Percentiles rank a stretch among this genome's conserved stretches.
Conservation (phyloP, 1,140 invertebrate species). For the Andricus grossulariae region DNA sequence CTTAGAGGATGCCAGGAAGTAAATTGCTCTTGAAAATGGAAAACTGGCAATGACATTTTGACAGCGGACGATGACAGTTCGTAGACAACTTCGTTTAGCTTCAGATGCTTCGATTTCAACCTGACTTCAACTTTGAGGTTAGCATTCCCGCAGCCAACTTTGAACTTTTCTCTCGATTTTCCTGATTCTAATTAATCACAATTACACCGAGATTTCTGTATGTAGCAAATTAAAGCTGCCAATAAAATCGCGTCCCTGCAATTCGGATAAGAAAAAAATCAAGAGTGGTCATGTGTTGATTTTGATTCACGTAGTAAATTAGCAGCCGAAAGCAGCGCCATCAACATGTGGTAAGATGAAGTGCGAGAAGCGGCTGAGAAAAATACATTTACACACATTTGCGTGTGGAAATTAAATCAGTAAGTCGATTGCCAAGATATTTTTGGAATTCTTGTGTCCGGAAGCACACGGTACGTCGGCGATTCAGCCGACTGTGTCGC, state of each 20-base stretch:
- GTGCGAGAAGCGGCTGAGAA: constrained; percentile 46
- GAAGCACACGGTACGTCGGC: constrained; percentile 2
- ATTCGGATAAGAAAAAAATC: background rate
- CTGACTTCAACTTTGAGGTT: background rate
- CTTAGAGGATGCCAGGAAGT: background rate
- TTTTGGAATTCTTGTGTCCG: constrained; percentile 31
- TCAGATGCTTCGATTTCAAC: background rate
- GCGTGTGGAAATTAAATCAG: constrained; percentile 58
- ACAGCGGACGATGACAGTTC: constrained; percentile 39
- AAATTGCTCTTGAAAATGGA: background rate
- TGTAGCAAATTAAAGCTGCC: too few species aligned
- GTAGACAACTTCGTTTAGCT: constrained; percentile 11
- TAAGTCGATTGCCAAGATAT: constrained; percentile 36
- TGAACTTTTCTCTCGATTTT: too few species aligned
- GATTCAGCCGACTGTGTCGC: constrained; percentile 14
- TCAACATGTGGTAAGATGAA: constrained; percentile 56
- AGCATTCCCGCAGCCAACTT: too few species aligned
- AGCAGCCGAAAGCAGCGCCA: constrained; percentile 46
- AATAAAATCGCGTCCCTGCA: too few species aligned
- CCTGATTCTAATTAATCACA: too few species aligned
- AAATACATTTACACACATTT: constrained; percentile 42
- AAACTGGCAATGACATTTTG: constrained; percentile 44
- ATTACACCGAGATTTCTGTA: too few species aligned
- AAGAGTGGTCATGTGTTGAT: constrained; percentile 2
- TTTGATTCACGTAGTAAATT: constrained; percentile 42